Conservation (phyloP, 1,140 invertebrate species). For the Drosophila parvula region DNA sequence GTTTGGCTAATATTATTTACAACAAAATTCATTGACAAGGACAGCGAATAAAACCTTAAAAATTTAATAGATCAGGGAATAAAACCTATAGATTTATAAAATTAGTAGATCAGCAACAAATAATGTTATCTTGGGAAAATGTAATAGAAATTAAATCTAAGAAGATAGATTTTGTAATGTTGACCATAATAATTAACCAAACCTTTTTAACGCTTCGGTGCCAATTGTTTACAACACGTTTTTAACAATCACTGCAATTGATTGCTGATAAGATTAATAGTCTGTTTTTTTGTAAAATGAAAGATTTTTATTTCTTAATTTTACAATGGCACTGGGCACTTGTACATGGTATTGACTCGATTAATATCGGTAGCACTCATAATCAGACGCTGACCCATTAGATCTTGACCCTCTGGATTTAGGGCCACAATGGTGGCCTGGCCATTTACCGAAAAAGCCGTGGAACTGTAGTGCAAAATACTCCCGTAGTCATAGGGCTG, state of each 20-base stretch:
- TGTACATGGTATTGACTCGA: constrained; percentile 86
- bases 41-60: too few relatives aligned
- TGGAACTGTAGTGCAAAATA: constrained; percentile 89
- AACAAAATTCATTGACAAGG: background rate
- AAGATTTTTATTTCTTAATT: constrained; percentile 9
- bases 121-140: background rate
- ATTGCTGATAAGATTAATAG: background rate
- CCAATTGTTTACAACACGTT: background rate
- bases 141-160: background rate
- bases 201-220: too few relatives aligned
- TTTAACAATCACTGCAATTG: background rate
- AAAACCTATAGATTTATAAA: too few relatives aligned
- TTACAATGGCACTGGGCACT: constrained; percentile 64
- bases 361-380: constrained; percentile 85
- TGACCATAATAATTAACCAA: too few relatives aligned
- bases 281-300: background rate
- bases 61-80: too few relatives aligned
- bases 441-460: constrained; percentile 90
- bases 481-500: constrained; percentile 87
- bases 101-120: background rate
- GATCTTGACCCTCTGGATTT: constrained; percentile 26
- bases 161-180: too few relatives aligned
- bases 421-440: constrained; percentile 88
- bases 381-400: constrained; percentile 85
- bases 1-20: background rate